Evolutionary conservation across 2,888 invertebrate genomes (phyloP).

Genomic region (Electrophaes corylata): DNA sequence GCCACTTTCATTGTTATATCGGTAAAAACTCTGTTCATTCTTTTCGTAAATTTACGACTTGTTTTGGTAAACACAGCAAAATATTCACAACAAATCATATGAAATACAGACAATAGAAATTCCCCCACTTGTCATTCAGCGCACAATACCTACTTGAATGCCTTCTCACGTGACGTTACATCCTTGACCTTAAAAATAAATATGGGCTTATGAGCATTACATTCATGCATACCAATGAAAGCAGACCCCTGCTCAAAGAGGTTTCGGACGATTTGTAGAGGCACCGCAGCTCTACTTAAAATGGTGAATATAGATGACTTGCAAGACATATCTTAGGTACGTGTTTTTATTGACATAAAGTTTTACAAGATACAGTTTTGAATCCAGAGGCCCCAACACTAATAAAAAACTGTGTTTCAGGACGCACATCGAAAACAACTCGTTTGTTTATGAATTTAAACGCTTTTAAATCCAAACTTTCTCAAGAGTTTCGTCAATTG

Average conservation of each 20-base stretch:
- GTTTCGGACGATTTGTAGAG: slow-evolving; percentile 9
- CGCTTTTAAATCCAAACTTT: too few species aligned
- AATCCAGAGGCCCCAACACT: too few species aligned
- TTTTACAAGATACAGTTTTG: neutral
- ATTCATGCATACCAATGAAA: slow-evolving; percentile 38
- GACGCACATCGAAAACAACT: slow-evolving; percentile 33
- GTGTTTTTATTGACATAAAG: slow-evolving; percentile 22
- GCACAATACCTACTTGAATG: slow-evolving; percentile 42
- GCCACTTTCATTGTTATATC: neutral
- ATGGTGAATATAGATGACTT: slow-evolving; percentile 47
- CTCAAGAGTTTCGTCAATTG: slow-evolving; percentile 18
- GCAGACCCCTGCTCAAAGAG: slow-evolving; percentile 34
- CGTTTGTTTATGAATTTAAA: slow-evolving; percentile 13
- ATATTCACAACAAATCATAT: slow-evolving; percentile 39
- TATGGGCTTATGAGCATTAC: slow-evolving; percentile 41
- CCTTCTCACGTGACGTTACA: slow-evolving; percentile 54
- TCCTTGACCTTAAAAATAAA: slow-evolving; percentile 71
- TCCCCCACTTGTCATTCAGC: slow-evolving; percentile 49
- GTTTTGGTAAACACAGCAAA: slow-evolving; percentile 2
- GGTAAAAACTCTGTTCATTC: neutral
- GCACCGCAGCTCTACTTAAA: slow-evolving; percentile 34
- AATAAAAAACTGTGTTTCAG: too few species aligned
- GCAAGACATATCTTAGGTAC: slow-evolving; percentile 44
- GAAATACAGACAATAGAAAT: slow-evolving; percentile 50
- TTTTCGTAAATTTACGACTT: neutral